phyloP scores from a whole-genome alignment of 1,140 invertebrate species.

The Drosophila nasuta region DNA sequence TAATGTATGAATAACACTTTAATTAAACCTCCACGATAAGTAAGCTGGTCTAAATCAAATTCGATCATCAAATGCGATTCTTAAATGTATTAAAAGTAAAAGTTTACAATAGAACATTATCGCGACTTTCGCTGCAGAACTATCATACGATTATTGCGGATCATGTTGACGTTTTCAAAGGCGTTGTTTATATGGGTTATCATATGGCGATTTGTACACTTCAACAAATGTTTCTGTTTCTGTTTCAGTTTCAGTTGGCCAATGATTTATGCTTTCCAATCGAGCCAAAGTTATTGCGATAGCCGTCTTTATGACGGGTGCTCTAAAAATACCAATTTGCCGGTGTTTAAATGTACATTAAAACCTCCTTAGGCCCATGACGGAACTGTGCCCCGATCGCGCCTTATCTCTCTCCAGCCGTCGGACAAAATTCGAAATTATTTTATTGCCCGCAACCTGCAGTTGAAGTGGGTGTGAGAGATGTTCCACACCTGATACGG shows the following conservation, averaged over 20 bases:
- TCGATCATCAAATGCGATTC: not conserved
- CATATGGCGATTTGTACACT: slow-evolving; percentile 22
- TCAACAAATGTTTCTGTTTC: not conserved
- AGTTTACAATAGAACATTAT: not conserved
- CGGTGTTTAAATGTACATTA: slow-evolving; percentile 79
- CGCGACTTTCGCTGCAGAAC: not conserved
- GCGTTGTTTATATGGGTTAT: slow-evolving; percentile 13
- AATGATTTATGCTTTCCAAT: slow-evolving; percentile 52
- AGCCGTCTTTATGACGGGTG: slow-evolving; percentile 70
- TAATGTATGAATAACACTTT: not conserved
- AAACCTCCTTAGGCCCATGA: slow-evolving; percentile 64
- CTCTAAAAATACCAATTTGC: slow-evolving; percentile 79
- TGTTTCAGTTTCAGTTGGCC: slow-evolving; percentile 21
- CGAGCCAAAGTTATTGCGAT: slow-evolving; percentile 24
- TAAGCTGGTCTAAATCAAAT: not conserved
- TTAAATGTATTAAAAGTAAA: slow-evolving; percentile 1
- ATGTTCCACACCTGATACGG: slow-evolving; percentile 14
- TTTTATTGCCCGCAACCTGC: slow-evolving; percentile 55
- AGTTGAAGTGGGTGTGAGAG: slow-evolving; percentile 19
- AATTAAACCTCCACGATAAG: not conserved
- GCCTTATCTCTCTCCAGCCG: slow-evolving; percentile 60
- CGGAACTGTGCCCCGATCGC: slow-evolving; percentile 19
- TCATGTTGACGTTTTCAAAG: slow-evolving; percentile 7
- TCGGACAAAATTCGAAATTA: slow-evolving; percentile 62
- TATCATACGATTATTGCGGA: slow-evolving; percentile 13